Evolutionary conservation across 1,140 invertebrate genomes (phyloP), one percentile per base, ranked within the genome.

Genomic region (Eupeodes corollae): DNA sequence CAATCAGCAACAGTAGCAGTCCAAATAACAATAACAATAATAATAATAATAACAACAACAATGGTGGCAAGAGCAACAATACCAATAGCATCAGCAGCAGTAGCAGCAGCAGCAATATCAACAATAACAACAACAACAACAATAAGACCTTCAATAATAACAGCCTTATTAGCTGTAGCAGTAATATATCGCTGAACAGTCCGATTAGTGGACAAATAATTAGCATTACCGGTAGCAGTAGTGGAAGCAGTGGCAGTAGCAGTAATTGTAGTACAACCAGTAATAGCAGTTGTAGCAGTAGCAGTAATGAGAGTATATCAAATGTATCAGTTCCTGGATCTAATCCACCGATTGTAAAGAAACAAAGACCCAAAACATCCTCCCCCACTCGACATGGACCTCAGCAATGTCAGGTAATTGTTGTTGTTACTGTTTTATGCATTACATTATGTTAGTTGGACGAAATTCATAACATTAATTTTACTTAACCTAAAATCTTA

Each of bases 331-430:
- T 52, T 52, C 38, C 52, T 42, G 15, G 31, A 12, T 14, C 34
- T 33, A 48, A 49, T 49, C 43, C 48, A 45, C 42, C 48, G 42
- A 49, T 67, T 15, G 72, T 75, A n/a, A 84, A 80, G 63, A 84
- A 83, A 62, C 74, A 79, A 52, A 75, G 82, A 50, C 78, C 79
- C 5, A 86, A 86, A 66, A 76, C 83, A 52, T 79, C 82, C 21
- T 86, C 84, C 31, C 84, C 84, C 18, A 86, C 84, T 61, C 70
- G 84, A 47, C 84, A 86, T 69, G 84, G 84, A 43, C 83, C 83
- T 42, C 84, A 86, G 57, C 82, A 84, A 61, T 86, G 83, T 67
- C 81, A 82, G 76, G 83, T 86, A 67, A n/a, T n/a, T n/a, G n/a
- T n/a, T n/a, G n/a, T n/a, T n/a, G n/a, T n/a, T n/a, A n/a, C n/a